Evolutionary conservation across 2,113 vertebrate genomes (phyloP).

Genomic region (Merops nubicus): DNA sequence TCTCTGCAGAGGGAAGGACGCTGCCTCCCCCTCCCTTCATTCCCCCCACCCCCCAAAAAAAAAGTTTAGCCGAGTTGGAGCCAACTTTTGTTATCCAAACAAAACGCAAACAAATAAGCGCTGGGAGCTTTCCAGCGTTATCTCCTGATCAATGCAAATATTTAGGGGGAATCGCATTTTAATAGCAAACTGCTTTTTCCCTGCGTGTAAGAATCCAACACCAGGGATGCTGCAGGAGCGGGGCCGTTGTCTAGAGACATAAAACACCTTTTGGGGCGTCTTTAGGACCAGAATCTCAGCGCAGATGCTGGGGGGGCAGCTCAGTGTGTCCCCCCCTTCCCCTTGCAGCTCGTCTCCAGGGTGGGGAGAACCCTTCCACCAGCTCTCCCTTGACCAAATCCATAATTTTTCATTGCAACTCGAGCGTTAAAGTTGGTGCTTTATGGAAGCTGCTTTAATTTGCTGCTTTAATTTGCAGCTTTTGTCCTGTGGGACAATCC

Average conservation of each 20-base stretch:
- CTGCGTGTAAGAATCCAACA: fast-evolving
- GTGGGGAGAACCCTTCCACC: not conserved
- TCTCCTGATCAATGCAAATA: fast-evolving
- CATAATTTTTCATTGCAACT: not conserved
- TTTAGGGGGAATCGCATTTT: fast-evolving
- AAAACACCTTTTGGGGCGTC: not conserved
- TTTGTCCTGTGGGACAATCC: not conserved
- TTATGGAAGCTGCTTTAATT: not conserved
- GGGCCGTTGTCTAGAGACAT: not conserved
- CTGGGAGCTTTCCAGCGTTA: not conserved
- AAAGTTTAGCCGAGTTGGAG: not conserved
- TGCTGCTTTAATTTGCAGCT: not conserved
- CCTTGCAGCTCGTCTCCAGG: fast-evolving
- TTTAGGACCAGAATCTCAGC: no score
- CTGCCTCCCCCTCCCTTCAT: no score
- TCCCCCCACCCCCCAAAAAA: not conserved
- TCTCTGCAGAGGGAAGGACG: not conserved
- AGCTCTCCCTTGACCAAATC: not conserved
- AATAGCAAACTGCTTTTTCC: not conserved
- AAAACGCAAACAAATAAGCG: fast-evolving
- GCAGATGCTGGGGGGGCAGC: not conserved
- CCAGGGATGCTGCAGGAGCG: not conserved
- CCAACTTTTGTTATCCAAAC: not conserved
- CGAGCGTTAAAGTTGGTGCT: not conserved
- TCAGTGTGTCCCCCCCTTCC: not conserved